Conservation (phyloP, 2,797 vertebrate genomes). For the Trematomus bernacchii region DNA sequence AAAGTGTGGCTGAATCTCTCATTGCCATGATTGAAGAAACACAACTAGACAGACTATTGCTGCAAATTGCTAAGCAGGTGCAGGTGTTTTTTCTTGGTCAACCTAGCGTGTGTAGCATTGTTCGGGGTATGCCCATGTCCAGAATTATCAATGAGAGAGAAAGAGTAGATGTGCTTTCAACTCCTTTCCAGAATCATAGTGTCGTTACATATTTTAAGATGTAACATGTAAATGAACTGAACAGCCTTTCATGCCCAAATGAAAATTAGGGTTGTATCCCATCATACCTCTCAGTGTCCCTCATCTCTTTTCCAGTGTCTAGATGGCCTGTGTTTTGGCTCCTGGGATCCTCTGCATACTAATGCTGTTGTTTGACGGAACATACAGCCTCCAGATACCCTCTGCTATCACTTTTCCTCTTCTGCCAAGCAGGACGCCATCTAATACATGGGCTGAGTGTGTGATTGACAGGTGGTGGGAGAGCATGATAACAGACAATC, state of each 20-base stretch:
- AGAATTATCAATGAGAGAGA: too few species aligned
- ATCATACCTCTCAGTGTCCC: constrained; percentile 39
- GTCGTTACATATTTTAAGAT: constrained; percentile 7
- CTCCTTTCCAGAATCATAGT: too few species aligned
- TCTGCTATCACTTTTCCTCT: constrained; percentile 53
- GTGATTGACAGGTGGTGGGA: constrained; percentile 30
- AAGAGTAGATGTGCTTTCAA: too few species aligned
- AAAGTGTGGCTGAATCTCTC: too few species aligned
- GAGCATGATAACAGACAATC: constrained; percentile 31
- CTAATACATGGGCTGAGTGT: constrained; percentile 34
- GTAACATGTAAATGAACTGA: constrained; percentile 25
- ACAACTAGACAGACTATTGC: too few species aligned
- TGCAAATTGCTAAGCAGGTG: too few species aligned
- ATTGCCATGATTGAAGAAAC: too few species aligned
- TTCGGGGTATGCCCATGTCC: too few species aligned
- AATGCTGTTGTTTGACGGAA: constrained; percentile 52
- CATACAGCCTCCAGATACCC: constrained; percentile 43
- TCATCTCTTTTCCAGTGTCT: constrained; percentile 40
- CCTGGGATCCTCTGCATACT: constrained; percentile 54
- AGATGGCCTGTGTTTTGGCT: constrained; percentile 50
- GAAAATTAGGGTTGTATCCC: constrained; percentile 6
- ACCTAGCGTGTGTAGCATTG: too few species aligned
- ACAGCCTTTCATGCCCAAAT: background rate
- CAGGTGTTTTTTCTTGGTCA: too few species aligned
- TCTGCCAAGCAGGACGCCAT: constrained; percentile 59